These are phyloP conservation scores for Drosophila kuntzei DNA, from an alignment of 2,888 invertebrate species.

Conservation along the genomic window DNA sequence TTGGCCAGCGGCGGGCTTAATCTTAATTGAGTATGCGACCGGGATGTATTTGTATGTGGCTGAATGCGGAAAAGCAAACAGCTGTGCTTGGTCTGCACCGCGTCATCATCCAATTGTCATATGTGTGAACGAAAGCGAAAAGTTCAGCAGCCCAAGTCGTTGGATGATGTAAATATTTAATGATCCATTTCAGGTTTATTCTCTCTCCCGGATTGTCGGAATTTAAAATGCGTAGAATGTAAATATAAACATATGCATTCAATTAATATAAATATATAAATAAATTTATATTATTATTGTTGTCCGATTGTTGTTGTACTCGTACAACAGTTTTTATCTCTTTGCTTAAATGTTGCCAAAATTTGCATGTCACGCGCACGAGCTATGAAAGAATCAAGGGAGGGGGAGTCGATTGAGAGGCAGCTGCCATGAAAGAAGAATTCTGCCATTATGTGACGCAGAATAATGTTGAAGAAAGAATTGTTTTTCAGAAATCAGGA, in stretches of 20 bases:
- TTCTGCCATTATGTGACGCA: slow-evolving; percentile 49
- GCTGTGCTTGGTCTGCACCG: slow-evolving; percentile 22
- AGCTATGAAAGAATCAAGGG: slow-evolving; percentile 20
- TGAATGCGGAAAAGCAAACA: slow-evolving; percentile 67
- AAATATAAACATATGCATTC: slow-evolving; percentile 14
- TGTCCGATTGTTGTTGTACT: slow-evolving; percentile 6
- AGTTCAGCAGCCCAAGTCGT: slow-evolving; percentile 68
- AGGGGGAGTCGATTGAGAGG: not conserved
- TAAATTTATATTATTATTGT: slow-evolving; percentile 26
- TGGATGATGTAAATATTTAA: slow-evolving; percentile 39
- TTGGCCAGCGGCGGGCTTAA: slow-evolving; percentile 27
- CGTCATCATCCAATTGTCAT: slow-evolving; percentile 47
- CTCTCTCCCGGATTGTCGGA: slow-evolving; percentile 6
- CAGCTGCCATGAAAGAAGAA: slow-evolving; percentile 15
- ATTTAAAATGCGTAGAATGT: slow-evolving; percentile 62
- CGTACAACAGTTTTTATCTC: slow-evolving; percentile 36
- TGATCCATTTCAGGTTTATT: slow-evolving; percentile 5
- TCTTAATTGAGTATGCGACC: slow-evolving; percentile 46
- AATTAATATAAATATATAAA: slow-evolving; percentile 3
- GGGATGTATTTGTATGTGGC: slow-evolving; percentile 14
- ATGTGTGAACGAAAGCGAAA: slow-evolving; percentile 59
- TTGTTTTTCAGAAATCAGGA: slow-evolving; percentile 46
- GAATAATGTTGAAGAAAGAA: slow-evolving; percentile 38
- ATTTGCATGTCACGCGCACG: slow-evolving; percentile 71
- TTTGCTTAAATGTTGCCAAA: slow-evolving; percentile 68